phyloP scores from a whole-genome alignment of 2,113 vertebrate species.

The Dasyprocta punctata region DNA sequence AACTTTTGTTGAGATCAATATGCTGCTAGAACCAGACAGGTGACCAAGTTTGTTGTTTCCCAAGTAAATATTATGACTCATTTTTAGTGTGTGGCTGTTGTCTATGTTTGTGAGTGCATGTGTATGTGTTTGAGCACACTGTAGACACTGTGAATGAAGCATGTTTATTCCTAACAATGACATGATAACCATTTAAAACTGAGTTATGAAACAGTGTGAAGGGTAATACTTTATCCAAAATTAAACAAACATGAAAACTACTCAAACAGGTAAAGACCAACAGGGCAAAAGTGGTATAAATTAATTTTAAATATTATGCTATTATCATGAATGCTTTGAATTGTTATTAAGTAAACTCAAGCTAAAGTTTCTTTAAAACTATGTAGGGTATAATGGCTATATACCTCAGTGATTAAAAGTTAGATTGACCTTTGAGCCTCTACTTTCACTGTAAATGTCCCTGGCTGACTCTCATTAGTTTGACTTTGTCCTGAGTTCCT shows the following conservation, averaged over 20 bases:
- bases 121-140: not conserved
- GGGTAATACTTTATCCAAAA: not conserved
- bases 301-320: conserved; percentile 20
- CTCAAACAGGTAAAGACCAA: not conserved
- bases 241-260: not conserved
- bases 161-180: not conserved
- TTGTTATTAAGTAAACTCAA: not conserved
- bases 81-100: not conserved
- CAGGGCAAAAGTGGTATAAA: not conserved
- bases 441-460: not conserved
- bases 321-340: not conserved
- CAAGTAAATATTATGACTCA: not conserved
- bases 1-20: not conserved
- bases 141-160: not conserved
- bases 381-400: not conserved
- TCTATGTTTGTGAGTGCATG: not conserved
- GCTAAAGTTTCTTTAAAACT: not conserved
- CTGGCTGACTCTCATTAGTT: not conserved
- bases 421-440: not conserved
- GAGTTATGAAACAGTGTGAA: not conserved
- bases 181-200: not conserved
- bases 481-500: not conserved
- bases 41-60: not conserved
- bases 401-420: not conserved
- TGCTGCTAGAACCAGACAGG: not conserved